Evolutionary conservation across 2,797 vertebrate genomes (phyloP), one percentile per base, ranked within the genome.

Genomic region (Takifugu ocellatus): DNA sequence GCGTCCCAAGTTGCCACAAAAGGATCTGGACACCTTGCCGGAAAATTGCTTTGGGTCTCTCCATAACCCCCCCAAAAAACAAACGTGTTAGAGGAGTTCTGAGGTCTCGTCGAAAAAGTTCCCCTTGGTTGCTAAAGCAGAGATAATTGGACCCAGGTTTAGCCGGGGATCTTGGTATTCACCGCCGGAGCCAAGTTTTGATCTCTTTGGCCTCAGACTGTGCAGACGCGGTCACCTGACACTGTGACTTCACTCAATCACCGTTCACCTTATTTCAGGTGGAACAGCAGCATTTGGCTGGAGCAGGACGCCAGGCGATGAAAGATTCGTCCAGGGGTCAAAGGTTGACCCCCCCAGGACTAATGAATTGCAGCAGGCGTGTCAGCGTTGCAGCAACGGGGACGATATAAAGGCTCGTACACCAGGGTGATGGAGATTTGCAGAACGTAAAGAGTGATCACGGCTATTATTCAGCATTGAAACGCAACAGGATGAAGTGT

Each of bases 121-220:
- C 86, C 77, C 82, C 86, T 84, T 86, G 87, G 84, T 79, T 77
- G 82, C 85, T 66, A 69, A 64, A 83, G 84, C 87, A 84, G 66
- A 82, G 83, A 87, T 88, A 90, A 90, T 89, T 89, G 82, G 86
- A 83, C 57, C 81, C 87, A 89, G 86, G 82, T 89, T 88, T 74
- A 82, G 76, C 70, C 29, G 26, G 66, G 74, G 74, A 73, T 82
- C 83, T 85, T 63, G 77, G 81, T 86, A 85, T 88, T 84, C 74
- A 57, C 70, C 62, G 75, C 78, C 59, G 47, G 12, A 77, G 82
- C 83, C 87, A 87, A 84, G 76, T 81, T 84, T 77, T 77, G 70
- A 69, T 83, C 82, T 70, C 81, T 83, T 55, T 75, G 59, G 25
- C 67, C 56, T 60, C 54, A 56, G 53, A 59, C 64, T 51, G 77